These are phyloP conservation scores for Phodopus roborovskii DNA, from an alignment of 2,113 vertebrate genomes.

Conservation along the genomic window DNA sequence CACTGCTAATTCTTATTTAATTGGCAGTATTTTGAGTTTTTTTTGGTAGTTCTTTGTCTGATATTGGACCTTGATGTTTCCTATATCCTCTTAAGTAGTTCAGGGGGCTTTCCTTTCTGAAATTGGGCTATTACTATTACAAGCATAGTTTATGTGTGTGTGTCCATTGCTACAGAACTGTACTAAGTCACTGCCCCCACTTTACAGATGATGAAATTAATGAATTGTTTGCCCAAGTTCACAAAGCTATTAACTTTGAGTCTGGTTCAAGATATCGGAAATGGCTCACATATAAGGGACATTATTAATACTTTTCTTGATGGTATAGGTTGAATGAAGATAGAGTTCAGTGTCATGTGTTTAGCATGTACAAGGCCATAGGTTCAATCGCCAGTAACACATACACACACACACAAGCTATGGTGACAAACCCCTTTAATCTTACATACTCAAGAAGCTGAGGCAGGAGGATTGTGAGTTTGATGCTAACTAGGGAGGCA, in stretches of 20 bases:
- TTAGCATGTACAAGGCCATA: neutral
- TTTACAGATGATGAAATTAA: conserved; percentile 7
- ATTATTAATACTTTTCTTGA: neutral
- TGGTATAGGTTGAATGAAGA: neutral
- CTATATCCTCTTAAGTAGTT: neutral
- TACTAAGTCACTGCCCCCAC: neutral
- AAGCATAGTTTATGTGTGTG: neutral
- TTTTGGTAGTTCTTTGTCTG: neutral
- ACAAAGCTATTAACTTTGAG: neutral
- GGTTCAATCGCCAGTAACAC: neutral
- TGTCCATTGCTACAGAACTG: neutral
- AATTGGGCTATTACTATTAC: neutral
- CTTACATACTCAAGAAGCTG: neutral
- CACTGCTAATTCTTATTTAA: neutral
- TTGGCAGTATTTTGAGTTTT: neutral
- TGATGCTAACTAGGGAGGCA: neutral
- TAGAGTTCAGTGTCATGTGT: neutral
- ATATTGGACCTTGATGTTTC: neutral
- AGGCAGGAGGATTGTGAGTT: neutral
- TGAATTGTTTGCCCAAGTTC: neutral
- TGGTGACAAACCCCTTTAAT: neutral
- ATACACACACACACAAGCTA: neutral
- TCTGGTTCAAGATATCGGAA: neutral
- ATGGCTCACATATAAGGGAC: neutral
- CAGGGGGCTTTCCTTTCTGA: neutral